Conservation (phyloP, 2,797 vertebrate species). For the Chaunax sp. region DNA sequence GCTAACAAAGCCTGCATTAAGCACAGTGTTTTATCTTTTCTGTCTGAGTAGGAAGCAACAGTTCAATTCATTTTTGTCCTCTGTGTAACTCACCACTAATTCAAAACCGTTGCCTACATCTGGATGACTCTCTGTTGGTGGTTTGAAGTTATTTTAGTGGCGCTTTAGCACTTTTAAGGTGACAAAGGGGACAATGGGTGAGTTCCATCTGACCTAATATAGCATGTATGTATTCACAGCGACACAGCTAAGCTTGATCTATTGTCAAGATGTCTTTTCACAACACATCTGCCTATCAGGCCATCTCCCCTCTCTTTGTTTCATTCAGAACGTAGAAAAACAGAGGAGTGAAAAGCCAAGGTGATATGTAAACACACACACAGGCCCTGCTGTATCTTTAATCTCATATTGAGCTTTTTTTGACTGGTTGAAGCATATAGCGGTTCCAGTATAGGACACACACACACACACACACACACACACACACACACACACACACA, state of each 20-base stretch:
- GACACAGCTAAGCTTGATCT: constrained; percentile 49
- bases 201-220: constrained; percentile 69
- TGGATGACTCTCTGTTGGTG: neutral
- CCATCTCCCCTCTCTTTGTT: constrained; percentile 50
- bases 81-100: neutral
- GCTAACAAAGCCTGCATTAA: constrained; percentile 53
- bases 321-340: constrained; percentile 21
- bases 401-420: constrained; percentile 61
- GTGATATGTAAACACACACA: constrained; percentile 66
- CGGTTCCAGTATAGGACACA: constrained; percentile 15
- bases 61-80: neutral
- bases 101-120: neutral
- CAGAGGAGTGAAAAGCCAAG: constrained; percentile 43
- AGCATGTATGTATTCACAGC: constrained; percentile 70
- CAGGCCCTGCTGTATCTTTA: constrained; percentile 30
- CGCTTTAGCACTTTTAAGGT: constrained; percentile 48
- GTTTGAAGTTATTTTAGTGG: neutral
- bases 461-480: constrained; percentile 5
- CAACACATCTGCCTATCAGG: constrained; percentile 66
- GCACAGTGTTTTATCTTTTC: constrained; percentile 22
- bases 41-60: constrained; percentile 2
- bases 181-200: constrained; percentile 53
- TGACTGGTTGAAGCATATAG: constrained; percentile 39
- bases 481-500: neutral
- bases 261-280: constrained; percentile 70